Evolutionary conservation across 2,113 vertebrate species (phyloP), one percentile per base, ranked within the genome.

Genomic region (Eurystomus gularis): DNA sequence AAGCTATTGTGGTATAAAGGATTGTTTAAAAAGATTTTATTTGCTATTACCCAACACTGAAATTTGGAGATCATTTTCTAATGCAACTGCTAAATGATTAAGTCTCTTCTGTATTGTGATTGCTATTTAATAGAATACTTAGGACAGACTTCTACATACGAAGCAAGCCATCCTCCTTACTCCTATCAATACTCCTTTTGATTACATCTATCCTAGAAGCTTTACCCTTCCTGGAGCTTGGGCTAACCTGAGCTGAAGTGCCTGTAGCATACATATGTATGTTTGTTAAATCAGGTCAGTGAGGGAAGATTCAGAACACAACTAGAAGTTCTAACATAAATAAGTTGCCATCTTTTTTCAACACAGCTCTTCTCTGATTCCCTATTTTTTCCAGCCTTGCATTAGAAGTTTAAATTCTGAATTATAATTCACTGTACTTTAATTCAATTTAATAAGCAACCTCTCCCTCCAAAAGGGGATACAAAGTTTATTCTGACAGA

Each of bases 301-400:
- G 3, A 79, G 33, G 24, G 35, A 86, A 80, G 66, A 68, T 46
- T 54, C 13, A 72, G 39, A 90, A 33, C 24, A 91, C 33, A 72
- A 61, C 18, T 10, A 44, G 5, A 12, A 69, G 1, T 55, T 46
- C n/a, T 49, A 86, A 61, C 4, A 28, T 6, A 19, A 76, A 55
- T 20, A 89, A 72, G 3, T 3, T 39, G 18, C 0, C 0, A 0
- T 33, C 24, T 51, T 58, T 55, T n/a, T 26, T 48, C 61, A 24
- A 18, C 3, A 13, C 4, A 20, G 20, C 8, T 80, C n/a, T 49
- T 77, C 49, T 21, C 16, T 1, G 0, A 39, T 42, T 64, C 19
- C 13, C 3, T 58, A 3, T 52, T 80, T 90, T 89, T 72, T 77
- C 49, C 23, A 40, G 8, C 5, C 23, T 28, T 76, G 17, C 26